Evolutionary conservation across 2,113 vertebrate species (phyloP).

Genomic region (Zosterops hypoxanthus): DNA sequence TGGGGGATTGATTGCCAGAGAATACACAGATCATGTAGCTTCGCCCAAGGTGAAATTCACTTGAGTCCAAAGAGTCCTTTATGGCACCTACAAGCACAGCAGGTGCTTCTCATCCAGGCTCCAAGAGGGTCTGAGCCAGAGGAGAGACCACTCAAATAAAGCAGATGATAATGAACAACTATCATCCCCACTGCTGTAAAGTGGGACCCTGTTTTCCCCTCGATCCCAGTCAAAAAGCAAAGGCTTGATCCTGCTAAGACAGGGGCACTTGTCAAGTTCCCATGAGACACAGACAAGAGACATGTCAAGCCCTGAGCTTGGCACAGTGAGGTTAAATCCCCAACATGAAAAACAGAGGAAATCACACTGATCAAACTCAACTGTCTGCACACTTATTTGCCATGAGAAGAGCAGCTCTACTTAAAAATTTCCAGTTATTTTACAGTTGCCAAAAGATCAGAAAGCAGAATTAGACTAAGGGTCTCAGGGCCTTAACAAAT

Average conservation of each 20-base stretch:
- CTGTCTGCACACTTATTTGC: neutral
- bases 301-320: neutral
- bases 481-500: neutral
- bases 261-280: neutral
- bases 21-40: neutral
- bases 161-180: fast-evolving
- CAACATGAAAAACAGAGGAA: neutral
- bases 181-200: neutral
- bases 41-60: neutral
- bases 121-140: neutral
- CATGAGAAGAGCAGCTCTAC: neutral
- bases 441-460: neutral
- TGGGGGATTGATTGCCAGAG: neutral
- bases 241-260: neutral
- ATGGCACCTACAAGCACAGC: neutral
- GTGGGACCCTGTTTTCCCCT: neutral
- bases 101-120: neutral
- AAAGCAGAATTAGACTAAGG: neutral
- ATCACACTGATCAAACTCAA: neutral
- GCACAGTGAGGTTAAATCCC: neutral
- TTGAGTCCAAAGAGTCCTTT: neutral
- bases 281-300: neutral
- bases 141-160: neutral
- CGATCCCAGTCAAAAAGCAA: neutral
- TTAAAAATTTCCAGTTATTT: neutral